phyloP scores from a whole-genome alignment of 2,888 invertebrate species.

The Salticus scenicus region DNA sequence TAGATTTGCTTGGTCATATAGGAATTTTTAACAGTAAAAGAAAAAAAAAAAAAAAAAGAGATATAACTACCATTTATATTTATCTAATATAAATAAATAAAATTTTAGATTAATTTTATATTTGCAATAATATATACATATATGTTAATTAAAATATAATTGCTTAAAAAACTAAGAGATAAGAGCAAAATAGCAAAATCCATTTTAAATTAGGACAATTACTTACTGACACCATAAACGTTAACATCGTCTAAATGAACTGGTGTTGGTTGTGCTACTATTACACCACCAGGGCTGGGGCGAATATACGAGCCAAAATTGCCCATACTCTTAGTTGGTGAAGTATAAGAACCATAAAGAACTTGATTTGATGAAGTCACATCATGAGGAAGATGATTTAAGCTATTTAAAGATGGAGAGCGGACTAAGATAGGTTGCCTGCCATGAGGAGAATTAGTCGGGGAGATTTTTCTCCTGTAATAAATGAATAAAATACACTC shows the following conservation, averaged over 20 bases:
- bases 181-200: too few relatives aligned
- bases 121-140: too few relatives aligned
- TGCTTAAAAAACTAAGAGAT: too few relatives aligned
- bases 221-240: conserved; percentile 53
- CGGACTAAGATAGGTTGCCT: conserved; percentile 56
- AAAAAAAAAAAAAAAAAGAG: too few relatives aligned
- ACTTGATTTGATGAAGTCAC: conserved; percentile 24
- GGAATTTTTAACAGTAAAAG: too few relatives aligned
- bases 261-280: conserved; percentile 56
- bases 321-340: conserved; percentile 44
- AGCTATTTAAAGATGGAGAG: conserved; percentile 55
- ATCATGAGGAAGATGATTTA: conserved; percentile 48
- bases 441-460: conserved; percentile 35
- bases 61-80: too few relatives aligned
- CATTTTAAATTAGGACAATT: too few relatives aligned
- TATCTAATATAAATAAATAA: too few relatives aligned
- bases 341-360: conserved; percentile 31
- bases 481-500: background rate
- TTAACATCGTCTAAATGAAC: conserved; percentile 61
- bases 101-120: too few relatives aligned
- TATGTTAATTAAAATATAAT: too few relatives aligned
- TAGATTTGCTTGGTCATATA: too few relatives aligned
- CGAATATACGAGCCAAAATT: conserved; percentile 58
- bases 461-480: conserved; percentile 63
- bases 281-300: conserved; percentile 51